phyloP scores from a whole-genome alignment of 2,888 invertebrate genomes.

The Acanthopleura granulata region DNA sequence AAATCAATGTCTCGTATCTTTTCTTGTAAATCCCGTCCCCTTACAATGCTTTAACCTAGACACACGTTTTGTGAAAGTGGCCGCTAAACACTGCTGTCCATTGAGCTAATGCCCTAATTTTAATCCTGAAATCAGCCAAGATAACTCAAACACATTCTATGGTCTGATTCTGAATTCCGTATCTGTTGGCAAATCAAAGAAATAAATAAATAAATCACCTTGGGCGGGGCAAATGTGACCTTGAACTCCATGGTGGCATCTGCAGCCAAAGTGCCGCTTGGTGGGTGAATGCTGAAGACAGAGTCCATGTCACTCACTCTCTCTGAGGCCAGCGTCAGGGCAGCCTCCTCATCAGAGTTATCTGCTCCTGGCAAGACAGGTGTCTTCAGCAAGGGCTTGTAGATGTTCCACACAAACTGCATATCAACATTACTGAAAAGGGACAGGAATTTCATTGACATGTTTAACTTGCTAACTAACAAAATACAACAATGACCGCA shows the following conservation, averaged over 20 bases:
- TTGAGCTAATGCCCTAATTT: too few relatives aligned
- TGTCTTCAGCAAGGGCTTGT: slow-evolving; percentile 61
- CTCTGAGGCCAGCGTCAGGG: slow-evolving; percentile 31
- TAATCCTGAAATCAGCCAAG: too few relatives aligned
- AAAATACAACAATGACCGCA: too few relatives aligned
- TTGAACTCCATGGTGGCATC: slow-evolving; percentile 53
- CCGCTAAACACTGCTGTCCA: too few relatives aligned
- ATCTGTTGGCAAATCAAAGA: too few relatives aligned
- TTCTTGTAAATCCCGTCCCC: too few relatives aligned
- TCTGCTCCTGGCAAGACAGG: slow-evolving; percentile 27
- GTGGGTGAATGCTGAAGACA: slow-evolving; percentile 65
- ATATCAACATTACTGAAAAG: slow-evolving; percentile 60
- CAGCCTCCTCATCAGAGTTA: slow-evolving; percentile 27
- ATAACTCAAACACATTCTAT: too few relatives aligned
- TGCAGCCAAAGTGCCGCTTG: slow-evolving; percentile 52
- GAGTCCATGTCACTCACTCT: slow-evolving; percentile 61
- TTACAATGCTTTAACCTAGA: too few relatives aligned
- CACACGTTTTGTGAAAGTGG: too few relatives aligned
- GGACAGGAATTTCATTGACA: background rate
- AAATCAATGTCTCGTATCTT: too few relatives aligned
- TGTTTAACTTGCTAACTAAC: too few relatives aligned
- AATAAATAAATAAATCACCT: slow-evolving; percentile 38
- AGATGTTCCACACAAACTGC: slow-evolving; percentile 65
- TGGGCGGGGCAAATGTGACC: slow-evolving; percentile 66
- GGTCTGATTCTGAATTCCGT: too few relatives aligned